Evolutionary conservation across 92 coral and sea anemone species (phyloP).

Genomic region (Siderastrea radians): DNA sequence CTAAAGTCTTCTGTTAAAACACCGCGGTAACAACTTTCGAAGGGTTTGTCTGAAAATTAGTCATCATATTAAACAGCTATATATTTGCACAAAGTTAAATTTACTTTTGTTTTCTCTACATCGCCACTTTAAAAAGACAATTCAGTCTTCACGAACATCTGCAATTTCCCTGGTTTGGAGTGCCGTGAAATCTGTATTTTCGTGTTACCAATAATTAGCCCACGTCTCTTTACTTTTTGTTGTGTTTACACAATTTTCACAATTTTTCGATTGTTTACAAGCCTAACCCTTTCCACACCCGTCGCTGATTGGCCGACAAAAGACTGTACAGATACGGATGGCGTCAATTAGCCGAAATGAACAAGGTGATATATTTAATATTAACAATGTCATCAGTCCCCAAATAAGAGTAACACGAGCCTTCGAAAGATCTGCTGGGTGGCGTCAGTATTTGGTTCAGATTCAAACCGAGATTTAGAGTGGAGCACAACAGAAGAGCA

Average conservation of each 20-base stretch:
- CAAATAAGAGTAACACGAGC: constrained; percentile 60
- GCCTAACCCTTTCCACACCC: not conserved
- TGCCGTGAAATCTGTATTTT: not conserved
- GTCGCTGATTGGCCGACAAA: constrained; percentile 70
- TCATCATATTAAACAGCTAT: too few relatives aligned
- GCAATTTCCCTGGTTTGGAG: not conserved
- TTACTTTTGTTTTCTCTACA: not conserved
- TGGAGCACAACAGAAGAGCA: not conserved
- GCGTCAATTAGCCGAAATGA: constrained; percentile 93
- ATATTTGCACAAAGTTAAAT: too few relatives aligned
- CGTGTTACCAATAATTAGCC: not conserved
- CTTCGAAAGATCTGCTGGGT: constrained; percentile 35
- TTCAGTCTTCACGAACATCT: too few relatives aligned
- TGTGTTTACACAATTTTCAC: constrained; percentile 5
- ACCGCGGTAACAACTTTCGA: not conserved
- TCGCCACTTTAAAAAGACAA: not conserved
- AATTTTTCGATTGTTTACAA: constrained; percentile 8
- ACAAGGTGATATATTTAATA: constrained; percentile 78
- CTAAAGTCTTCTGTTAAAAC: too few relatives aligned
- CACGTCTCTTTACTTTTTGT: not conserved
- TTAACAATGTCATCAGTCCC: constrained; percentile 84
- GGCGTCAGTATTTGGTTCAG: constrained; percentile 68
- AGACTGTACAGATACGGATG: constrained; percentile 57
- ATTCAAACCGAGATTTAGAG: not conserved
- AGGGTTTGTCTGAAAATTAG: not conserved